Base-by-base conservation (phyloP, 2,797 vertebrate species). In the Aphelocoma californica region DNA sequence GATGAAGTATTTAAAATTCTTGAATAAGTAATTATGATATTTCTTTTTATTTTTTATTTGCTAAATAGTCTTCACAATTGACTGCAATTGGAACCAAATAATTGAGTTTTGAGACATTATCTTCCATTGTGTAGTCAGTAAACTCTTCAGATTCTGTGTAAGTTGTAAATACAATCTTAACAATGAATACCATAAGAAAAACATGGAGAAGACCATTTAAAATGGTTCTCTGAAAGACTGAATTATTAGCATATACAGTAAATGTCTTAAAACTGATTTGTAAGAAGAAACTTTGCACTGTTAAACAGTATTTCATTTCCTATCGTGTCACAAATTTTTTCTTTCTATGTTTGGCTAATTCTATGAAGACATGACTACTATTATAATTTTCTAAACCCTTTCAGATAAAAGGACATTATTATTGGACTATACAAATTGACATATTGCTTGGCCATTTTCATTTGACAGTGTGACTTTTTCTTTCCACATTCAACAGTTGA, bases 31-130 rank as follows among this genome's bases (percentile, higher is more conserved):
- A 79, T 96, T 70, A 84, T 48, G 42, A 32, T 19, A 42, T 51
- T 86, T 84, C 38, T 91, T 81, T 90, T 82, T 64, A 72, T 32
- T 13, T 31, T 93, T 69, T 34, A 66, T 94, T 88, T 92, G 71
- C 64, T 88, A 95, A 95, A 92, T 82, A 66, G 45, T 92, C 83
- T 79, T 87, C 61, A 84, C 34, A 96, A 90, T 48, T 73, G 54
- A 38, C 48, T 72, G 32, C 48, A 96, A 77, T 32, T 95, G 8
- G 31, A 95, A 85, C 50, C n/a, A 34, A 81, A 51, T 14, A 86
- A 91, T n/a, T 86, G 29, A 86, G 92, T 95, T 95, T 83, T 86
- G 26, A 93, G 51, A 85, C 42, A 82, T 96, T 92, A 96, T 78
- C 34, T 92, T 86, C 67, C 64, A 94, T 89, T 96, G 70, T 96